Evolutionary conservation across 2,888 invertebrate genomes (phyloP), one percentile per base, ranked within the genome.

Genomic region (Buathra laborator): DNA sequence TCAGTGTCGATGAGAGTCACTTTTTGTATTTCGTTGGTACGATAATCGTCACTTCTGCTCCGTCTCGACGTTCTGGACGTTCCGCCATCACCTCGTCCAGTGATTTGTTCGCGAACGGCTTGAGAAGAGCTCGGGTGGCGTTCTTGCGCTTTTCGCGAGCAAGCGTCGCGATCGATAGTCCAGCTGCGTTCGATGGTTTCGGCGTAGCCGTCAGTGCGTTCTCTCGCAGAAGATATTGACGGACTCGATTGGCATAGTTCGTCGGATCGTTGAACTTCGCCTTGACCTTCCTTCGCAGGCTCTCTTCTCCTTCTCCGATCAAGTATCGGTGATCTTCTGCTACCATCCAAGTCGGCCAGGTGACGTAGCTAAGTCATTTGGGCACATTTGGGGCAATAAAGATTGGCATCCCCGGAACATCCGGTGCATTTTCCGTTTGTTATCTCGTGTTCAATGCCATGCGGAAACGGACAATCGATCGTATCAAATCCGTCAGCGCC

Each of bases 321-420:
- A 74, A 62, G 37, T 74, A 75, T 4, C 67, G 77, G n/a, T 67
- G 77, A n/a, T 77, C 77, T 2, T 5, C n/a, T 10, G 67, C 43
- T 7, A 53, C 37, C 37, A 77, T 10, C 56, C 56, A 77, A 2
- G 53, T 51, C n/a, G 77, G 77, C 77, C 68, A 77, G 51, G 56
- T 77, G 37, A 67, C 32, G 44, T 77, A 56, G 43, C 68, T 77
- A 2, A 77, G 56, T 2, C 56, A 83, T 6, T 83, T 72, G 2
- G 82, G 82, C n/a, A n/a, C 82, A 82, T 19, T 82, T 76, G 10
- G 81, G 81, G n/a, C 68, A 53, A 5, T 76, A 70, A 1, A 76
- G 48, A 0, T 37, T 66, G n/a, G 59, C 59, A 19, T 62, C 51
- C 3, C 32, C 16, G 16, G 64, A 62, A 19, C 81, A 81, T 7